Percentiles rank a stretch among this genome's conserved stretches.
Evolutionary conservation across 2,113 vertebrate genomes (phyloP).

Genomic region (Amphiprion percula): DNA sequence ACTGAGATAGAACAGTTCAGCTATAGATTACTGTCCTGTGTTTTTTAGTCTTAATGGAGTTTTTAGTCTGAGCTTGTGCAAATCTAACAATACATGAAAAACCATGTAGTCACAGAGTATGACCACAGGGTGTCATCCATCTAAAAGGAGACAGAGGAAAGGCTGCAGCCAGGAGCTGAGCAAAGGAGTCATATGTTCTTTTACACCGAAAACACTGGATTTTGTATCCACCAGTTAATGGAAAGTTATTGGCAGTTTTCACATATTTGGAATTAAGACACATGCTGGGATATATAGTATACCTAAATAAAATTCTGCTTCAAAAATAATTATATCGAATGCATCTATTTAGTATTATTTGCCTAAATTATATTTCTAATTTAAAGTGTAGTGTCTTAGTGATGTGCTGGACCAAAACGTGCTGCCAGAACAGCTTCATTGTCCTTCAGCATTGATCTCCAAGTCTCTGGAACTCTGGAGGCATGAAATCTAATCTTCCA

Average conservation of each 20-base stretch:
- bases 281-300: neutral
- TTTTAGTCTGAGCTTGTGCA: neutral
- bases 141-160: constrained; percentile 8
- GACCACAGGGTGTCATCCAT: constrained; percentile 67
- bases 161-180: neutral
- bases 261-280: neutral
- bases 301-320: neutral
- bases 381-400: too few species aligned
- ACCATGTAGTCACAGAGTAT: constrained; percentile 24
- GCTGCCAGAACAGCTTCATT: too few species aligned
- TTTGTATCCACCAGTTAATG: neutral
- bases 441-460: too few species aligned
- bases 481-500: too few species aligned
- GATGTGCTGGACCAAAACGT: too few species aligned
- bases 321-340: neutral
- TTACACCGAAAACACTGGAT: neutral
- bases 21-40: neutral
- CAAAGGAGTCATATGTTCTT: neutral
- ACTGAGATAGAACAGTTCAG: neutral
- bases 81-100: neutral
- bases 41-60: neutral
- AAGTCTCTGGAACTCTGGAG: too few species aligned
- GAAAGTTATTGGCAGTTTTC: neutral
- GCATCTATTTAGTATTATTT: neutral
- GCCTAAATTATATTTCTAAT: neutral